phyloP scores from a whole-genome alignment of 2,888 invertebrate genomes.

The Agapostemon virescens region DNA sequence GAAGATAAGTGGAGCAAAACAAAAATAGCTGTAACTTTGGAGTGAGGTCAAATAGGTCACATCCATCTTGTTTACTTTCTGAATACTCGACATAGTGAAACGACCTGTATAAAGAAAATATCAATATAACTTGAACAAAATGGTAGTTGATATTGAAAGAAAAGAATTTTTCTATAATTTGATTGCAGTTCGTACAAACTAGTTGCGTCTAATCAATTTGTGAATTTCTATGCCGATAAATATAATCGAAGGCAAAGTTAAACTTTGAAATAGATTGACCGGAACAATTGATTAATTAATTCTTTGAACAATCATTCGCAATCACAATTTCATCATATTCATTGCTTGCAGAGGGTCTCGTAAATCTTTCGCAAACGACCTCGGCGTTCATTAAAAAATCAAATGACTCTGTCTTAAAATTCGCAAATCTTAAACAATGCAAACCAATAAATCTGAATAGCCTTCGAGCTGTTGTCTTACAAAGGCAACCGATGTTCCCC shows the following conservation, averaged over 20 bases:
- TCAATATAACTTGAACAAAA: no score
- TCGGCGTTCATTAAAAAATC: background rate
- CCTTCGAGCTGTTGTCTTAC: background rate
- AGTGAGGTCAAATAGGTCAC: no score
- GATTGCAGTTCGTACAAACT: no score
- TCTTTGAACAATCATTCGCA: background rate
- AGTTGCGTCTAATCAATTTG: no score
- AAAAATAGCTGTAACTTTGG: no score
- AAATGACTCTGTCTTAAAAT: background rate
- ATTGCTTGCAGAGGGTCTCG: no score
- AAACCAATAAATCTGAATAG: background rate
- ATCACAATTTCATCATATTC: background rate
- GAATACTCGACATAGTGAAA: no score
- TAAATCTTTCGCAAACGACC: background rate
- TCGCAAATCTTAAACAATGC: background rate
- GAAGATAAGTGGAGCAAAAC: no score
- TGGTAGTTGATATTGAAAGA: no score
- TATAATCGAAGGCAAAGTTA: background rate
- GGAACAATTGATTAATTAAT: background rate
- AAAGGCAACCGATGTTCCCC: constrained; percentile 14
- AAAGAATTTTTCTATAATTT: no score
- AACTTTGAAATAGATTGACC: background rate
- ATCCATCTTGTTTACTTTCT: no score
- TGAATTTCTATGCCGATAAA: background rate
- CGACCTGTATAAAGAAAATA: no score